These are phyloP conservation scores for Plecotus auritus DNA, from an alignment of 2,113 vertebrate genomes.

Conservation along the genomic window DNA sequence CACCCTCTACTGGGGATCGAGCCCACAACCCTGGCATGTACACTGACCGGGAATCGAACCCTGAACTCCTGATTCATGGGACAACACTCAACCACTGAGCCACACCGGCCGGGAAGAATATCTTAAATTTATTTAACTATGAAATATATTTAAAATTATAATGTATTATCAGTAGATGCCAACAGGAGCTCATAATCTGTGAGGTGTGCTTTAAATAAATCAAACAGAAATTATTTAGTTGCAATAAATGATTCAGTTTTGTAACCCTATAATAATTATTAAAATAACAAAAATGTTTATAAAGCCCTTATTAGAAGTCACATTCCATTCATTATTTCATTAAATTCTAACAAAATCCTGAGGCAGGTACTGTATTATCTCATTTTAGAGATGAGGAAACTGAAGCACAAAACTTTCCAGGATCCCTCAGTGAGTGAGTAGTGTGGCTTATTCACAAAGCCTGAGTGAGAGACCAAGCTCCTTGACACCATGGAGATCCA, in stretches of 20 bases:
- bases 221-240: background rate
- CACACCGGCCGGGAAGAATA: background rate
- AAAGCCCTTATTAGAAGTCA: background rate
- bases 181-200: background rate
- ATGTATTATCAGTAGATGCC: background rate
- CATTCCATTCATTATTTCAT: background rate
- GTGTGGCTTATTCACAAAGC: background rate
- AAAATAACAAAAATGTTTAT: background rate
- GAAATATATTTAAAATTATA: conserved; percentile 6
- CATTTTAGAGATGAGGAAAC: background rate
- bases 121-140: background rate
- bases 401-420: background rate
- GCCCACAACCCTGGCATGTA: no score
- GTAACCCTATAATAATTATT: background rate
- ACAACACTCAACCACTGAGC: no score
- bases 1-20: no score
- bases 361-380: background rate
- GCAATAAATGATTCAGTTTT: background rate
- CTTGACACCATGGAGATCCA: background rate
- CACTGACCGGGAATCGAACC: no score
- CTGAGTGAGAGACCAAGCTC: background rate
- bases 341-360: conserved; percentile 1
- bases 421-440: background rate
- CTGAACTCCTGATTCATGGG: no score
- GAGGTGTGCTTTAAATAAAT: background rate